Base-by-base conservation (phyloP, 1,140 invertebrate genomes). In the Bilobella aurantiaca region DNA sequence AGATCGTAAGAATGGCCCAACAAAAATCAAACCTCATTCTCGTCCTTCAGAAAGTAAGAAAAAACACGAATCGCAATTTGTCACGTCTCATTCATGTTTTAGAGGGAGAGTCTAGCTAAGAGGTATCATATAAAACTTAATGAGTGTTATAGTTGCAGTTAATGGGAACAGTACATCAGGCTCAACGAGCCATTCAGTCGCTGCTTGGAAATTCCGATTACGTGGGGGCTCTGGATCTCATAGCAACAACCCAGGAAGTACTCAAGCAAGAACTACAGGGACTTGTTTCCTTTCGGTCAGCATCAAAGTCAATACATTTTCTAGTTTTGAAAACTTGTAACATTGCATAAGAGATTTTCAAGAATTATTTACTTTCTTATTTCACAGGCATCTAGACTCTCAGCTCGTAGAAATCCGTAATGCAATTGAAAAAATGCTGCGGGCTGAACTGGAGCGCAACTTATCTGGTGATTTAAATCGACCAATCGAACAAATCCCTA, bases 111-210 rank as follows among this genome's bases (percentile, higher is more conserved):
- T n/a, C n/a, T 42, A 42, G 34, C 18, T 42, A 12, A 42, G 34
- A 53, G 5, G 14, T 2, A 18, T 49, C 14, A 18, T 18, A 30
- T 34, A 61, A 21, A 42, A 29, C 3, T 61, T 61, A 61, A 42
- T 37, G 59, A 21, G 29, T 21, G 28, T 21, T 76, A 29, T 76
- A 94, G 81, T 79, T 97, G 25, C 91, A 93, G 77, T 78, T 96
- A 58, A 96, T 98, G 87, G 84, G 89, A 29, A 96, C 91, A 1
- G 92, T 99, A 3, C 87, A 97, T 77, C 94, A 99, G 81, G 98
- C 96, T 56, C 96, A 99, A 78, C 90, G 93, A 1, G 98, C 93
- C 75, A 90, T 99, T 74, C 95, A 98, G 76, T 81, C 94, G 47
- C 80, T 98, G 14, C 80, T 99, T 21, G 93, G 93, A 62, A 94